Percentiles rank a stretch among this genome's conserved stretches.
These are phyloP conservation scores for Athrips mouffetella DNA, from an alignment of 2,888 invertebrate genomes.

Conservation along the genomic window DNA sequence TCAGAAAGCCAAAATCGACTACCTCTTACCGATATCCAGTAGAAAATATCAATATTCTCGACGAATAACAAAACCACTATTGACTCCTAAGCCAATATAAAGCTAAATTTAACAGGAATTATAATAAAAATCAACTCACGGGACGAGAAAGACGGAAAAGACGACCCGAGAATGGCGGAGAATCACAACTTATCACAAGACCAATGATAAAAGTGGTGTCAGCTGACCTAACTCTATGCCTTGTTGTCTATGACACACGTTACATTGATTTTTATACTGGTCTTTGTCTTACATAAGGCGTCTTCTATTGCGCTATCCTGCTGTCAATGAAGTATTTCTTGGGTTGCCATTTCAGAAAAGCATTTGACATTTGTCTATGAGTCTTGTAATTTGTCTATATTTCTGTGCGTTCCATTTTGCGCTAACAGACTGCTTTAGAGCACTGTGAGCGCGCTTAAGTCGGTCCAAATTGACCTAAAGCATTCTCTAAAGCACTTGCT, in stretches of 20 bases:
- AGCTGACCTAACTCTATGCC: slow-evolving; percentile 73
- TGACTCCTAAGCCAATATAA: slow-evolving; percentile 34
- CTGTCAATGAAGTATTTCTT: not conserved
- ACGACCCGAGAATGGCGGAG: slow-evolving; percentile 76
- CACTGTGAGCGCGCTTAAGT: too few relatives aligned
- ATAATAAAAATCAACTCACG: slow-evolving; percentile 65
- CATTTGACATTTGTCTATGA: not conserved
- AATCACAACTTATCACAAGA: slow-evolving; percentile 76
- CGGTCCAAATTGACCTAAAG: too few relatives aligned
- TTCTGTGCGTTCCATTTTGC: too few relatives aligned
- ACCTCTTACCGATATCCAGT: slow-evolving; percentile 47
- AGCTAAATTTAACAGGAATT: slow-evolving; percentile 34
- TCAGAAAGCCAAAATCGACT: slow-evolving; percentile 37
- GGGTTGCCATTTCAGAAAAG: not conserved
- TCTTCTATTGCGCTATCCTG: slow-evolving; percentile 13
- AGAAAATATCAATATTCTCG: slow-evolving; percentile 36
- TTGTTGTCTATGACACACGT: slow-evolving; percentile 47
- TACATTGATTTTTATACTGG: slow-evolving; percentile 53
- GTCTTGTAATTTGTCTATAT: too few relatives aligned
- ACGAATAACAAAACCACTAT: slow-evolving; percentile 49
- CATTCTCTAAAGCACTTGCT: too few relatives aligned
- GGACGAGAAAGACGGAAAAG: slow-evolving; percentile 72
- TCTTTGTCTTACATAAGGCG: not conserved
- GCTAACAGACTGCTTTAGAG: too few relatives aligned
- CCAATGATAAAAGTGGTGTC: slow-evolving; percentile 76